Evolutionary conservation across 2,797 vertebrate genomes (phyloP), one percentile per base, ranked within the genome.

Genomic region (Ctenosaura bakeri): DNA sequence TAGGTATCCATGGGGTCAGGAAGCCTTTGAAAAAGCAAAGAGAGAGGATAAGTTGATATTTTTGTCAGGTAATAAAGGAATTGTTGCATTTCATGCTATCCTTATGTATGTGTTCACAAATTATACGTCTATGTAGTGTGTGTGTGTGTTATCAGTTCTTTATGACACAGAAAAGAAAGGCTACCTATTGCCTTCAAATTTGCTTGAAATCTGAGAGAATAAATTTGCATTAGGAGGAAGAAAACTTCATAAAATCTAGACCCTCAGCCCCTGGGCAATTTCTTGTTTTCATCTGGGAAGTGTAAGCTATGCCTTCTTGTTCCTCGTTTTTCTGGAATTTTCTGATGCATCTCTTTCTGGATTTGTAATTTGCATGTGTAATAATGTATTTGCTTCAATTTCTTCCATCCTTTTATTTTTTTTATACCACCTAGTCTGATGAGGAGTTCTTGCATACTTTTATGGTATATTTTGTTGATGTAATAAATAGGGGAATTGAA

Each of bases 1-100:
- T 93, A 99, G 98, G 98, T 99, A 97, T 95, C 98, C 98, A 4
- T 99, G 98, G 98, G 98, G 98, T 92, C 97, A 98, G 90, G 98
- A 99, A 74, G 98, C 99, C n/a, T 99, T 99, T 81, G 97, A 98
- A 91, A 99, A 98, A 95, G 98, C 98, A 83, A 98, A 97, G 94
- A 95, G 80, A 76, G 98, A 99, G 96, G 98, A 99, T 95, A 99
- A 99, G 91, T 97, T 98, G 0, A 99, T 99, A 93, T 99, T 99
- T 96, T 97, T 99, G 80, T 99, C 99, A 96, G 98, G 99, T 99
- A 96, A 95, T 6, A 90, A 83, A 84, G 20, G 5, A 90, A 78
- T 14, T 6, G 16, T n/a, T 78, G 59, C 7, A 6, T 80, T 85
- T 56, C 56, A 83, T 79, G 42, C 32, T 46, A 64, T 20, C 35